These are phyloP conservation scores for Habropoda laboriosa DNA, from an alignment of 1,140 invertebrate species.

Conservation along the genomic window DNA sequence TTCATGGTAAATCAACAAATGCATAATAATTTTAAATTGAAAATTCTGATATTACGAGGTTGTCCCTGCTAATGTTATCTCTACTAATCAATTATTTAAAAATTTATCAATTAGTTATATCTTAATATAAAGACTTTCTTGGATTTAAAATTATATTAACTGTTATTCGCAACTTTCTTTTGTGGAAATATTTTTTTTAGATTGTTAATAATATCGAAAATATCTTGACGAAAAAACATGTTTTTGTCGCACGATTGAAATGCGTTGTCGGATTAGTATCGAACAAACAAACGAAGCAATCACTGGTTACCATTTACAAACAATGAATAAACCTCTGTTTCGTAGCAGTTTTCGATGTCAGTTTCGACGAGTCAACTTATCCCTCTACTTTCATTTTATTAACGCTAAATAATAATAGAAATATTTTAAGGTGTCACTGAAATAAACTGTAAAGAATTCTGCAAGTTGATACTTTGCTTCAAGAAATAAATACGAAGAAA, in stretches of 20 bases:
- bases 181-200: neutral
- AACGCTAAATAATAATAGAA: neutral
- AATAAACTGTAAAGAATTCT: neutral
- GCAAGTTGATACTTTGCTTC: neutral
- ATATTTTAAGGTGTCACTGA: neutral
- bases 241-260: neutral
- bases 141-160: neutral
- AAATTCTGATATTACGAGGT: no score
- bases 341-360: neutral
- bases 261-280: neutral
- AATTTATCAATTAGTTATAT: neutral
- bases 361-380: neutral
- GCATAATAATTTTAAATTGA: no score
- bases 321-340: neutral
- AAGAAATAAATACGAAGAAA: neutral
- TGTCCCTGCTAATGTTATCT: no score
- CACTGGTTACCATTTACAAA: slow-evolving; percentile 4
- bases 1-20: no score
- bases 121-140: neutral
- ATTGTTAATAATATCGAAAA: neutral
- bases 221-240: neutral
- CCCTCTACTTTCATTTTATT: neutral
- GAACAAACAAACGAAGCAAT: slow-evolving; percentile 35
- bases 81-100: neutral
- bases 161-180: neutral